Evolutionary conservation across 2,797 vertebrate species (phyloP).

Genomic region (Somateria mollissima): DNA sequence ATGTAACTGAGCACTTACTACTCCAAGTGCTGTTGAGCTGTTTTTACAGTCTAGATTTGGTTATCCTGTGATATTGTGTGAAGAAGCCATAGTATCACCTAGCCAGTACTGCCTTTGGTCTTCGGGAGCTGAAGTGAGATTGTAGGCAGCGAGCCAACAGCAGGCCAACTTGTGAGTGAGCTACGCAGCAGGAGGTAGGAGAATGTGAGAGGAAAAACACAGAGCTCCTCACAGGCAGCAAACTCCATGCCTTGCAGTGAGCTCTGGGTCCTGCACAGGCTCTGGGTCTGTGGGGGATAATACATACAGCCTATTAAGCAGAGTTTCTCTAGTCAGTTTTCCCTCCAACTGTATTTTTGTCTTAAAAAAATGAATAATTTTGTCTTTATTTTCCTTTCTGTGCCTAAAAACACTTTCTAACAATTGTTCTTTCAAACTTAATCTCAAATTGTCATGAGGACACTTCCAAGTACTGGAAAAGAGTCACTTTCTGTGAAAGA

Average conservation of each 20-base stretch:
- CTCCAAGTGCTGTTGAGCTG: background rate
- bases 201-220: background rate
- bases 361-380: background rate
- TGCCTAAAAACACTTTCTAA: background rate
- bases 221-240: background rate
- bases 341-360: background rate
- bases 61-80: background rate
- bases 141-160: background rate
- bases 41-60: background rate
- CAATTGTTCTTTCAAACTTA: background rate
- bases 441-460: background rate
- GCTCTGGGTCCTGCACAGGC: background rate
- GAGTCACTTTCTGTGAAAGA: background rate
- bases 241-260: background rate
- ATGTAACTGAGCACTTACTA: background rate
- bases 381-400: background rate
- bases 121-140: background rate
- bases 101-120: background rate
- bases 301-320: background rate
- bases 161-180: background rate
- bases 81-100: background rate
- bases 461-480: background rate
- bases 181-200: background rate
- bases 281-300: background rate
- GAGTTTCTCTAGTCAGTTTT: background rate